Evolutionary conservation across 2,113 vertebrate genomes (phyloP).

Genomic region (Dicrurus megarhynchus): DNA sequence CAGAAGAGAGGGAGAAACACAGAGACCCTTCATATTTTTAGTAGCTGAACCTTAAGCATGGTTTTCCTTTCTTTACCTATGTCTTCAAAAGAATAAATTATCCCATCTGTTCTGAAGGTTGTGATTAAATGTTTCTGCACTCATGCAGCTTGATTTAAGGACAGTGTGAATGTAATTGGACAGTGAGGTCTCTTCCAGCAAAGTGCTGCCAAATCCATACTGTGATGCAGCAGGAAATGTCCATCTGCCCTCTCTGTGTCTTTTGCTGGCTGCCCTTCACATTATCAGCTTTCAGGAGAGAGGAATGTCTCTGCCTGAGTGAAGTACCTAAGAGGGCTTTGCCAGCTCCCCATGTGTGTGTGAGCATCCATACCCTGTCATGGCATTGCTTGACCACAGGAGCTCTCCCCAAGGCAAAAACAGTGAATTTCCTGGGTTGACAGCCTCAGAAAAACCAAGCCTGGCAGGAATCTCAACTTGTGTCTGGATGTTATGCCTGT

Average conservation of each 20-base stretch:
- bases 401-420: neutral
- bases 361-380: neutral
- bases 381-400: neutral
- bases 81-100: neutral
- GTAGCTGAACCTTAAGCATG: neutral
- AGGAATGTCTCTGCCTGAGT: neutral
- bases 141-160: neutral
- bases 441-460: neutral
- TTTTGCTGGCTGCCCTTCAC: neutral
- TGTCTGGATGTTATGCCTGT: neutral
- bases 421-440: neutral
- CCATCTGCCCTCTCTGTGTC: neutral
- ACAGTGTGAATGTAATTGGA: neutral
- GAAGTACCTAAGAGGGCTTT: neutral
- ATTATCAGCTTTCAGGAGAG: neutral
- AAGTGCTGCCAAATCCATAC: neutral
- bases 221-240: neutral
- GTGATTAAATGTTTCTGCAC: neutral
- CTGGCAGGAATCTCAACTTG: neutral
- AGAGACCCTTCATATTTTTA: neutral
- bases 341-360: neutral
- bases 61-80: neutral
- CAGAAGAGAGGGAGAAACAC: neutral
- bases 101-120: neutral
- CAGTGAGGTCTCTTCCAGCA: neutral